These are phyloP conservation scores for Mimachlamys varia DNA, from an alignment of 2,888 invertebrate species.

Conservation along the genomic window DNA sequence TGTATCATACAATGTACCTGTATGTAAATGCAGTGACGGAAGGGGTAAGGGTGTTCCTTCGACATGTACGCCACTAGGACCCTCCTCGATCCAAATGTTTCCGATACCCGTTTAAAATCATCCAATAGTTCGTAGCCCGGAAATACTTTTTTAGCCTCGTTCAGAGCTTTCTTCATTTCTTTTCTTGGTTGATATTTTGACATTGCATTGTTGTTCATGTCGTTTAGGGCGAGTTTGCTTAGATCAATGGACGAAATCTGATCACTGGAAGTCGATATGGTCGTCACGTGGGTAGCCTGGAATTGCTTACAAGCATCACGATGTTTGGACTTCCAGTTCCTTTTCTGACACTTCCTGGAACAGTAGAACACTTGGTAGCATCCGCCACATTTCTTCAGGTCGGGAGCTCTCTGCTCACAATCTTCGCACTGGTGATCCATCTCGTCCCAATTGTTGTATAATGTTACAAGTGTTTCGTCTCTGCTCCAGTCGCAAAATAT, in stretches of 20 bases:
- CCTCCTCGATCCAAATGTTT: not conserved
- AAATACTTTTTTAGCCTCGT: not conserved
- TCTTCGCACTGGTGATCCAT: not conserved
- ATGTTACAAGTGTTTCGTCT: too few species aligned
- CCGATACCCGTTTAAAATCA: not conserved
- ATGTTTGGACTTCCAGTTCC: conserved; percentile 37
- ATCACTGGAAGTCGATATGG: not conserved
- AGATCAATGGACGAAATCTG: not conserved
- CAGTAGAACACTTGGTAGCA: conserved; percentile 32
- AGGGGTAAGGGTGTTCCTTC: conserved; percentile 34
- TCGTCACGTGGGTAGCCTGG: not conserved
- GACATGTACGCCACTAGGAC: conserved; percentile 38
- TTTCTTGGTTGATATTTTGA: not conserved
- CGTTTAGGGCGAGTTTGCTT: not conserved
- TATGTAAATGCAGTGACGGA: conserved; percentile 39
- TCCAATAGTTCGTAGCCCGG: not conserved
- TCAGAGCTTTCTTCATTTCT: not conserved
- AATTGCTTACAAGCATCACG: not conserved
- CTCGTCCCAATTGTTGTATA: not conserved
- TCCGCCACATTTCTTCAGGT: not conserved
- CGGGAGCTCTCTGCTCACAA: not conserved
- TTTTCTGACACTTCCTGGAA: conserved; percentile 38
- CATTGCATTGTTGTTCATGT: not conserved
- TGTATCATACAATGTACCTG: too few species aligned
- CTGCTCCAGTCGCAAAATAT: too few species aligned